These are phyloP conservation scores for Phthorimaea operculella DNA, from an alignment of 1,140 invertebrate genomes.

Conservation along the genomic window DNA sequence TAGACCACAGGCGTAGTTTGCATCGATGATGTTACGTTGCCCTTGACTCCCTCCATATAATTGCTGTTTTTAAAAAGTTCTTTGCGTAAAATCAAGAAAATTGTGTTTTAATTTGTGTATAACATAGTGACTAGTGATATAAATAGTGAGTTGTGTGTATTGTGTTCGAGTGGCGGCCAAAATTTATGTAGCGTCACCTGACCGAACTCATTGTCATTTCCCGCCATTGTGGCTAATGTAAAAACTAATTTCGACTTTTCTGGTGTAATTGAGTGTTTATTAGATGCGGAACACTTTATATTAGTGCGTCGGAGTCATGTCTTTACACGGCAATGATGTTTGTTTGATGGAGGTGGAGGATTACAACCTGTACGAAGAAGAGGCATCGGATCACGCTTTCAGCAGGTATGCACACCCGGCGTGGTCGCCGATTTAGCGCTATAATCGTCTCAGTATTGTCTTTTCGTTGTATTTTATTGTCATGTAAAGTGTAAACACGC, in stretches of 20 bases:
- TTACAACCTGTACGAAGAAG: slow-evolving; percentile 66
- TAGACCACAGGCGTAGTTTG: slow-evolving; percentile 2
- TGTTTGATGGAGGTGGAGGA: slow-evolving; percentile 66
- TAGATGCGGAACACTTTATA: slow-evolving; percentile 39
- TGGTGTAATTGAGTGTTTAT: slow-evolving; percentile 25
- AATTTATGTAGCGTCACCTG: slow-evolving; percentile 64
- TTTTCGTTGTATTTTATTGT: background rate
- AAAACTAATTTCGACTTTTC: slow-evolving; percentile 35
- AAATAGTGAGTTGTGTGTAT: slow-evolving; percentile 16
- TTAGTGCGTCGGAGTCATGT: slow-evolving; percentile 57
- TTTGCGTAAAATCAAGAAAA: slow-evolving; percentile 29
- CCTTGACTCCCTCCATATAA: slow-evolving; percentile 56
- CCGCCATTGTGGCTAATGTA: slow-evolving; percentile 66
- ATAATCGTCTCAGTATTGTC: background rate
- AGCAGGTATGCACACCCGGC: slow-evolving; percentile 61
- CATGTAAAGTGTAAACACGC: background rate
- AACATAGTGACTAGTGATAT: slow-evolving; percentile 14
- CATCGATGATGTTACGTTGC: slow-evolving; percentile 51
- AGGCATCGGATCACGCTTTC: slow-evolving; percentile 65
- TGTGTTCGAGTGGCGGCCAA: slow-evolving; percentile 24
- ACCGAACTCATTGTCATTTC: slow-evolving; percentile 67
- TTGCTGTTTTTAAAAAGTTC: slow-evolving; percentile 53
- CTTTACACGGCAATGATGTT: slow-evolving; percentile 66
- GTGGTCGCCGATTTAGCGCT: slow-evolving; percentile 38
- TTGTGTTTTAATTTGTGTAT: slow-evolving; percentile 12